Evolutionary conservation across 2,113 vertebrate species (phyloP).

Genomic region (Pontoporia blainvillei): DNA sequence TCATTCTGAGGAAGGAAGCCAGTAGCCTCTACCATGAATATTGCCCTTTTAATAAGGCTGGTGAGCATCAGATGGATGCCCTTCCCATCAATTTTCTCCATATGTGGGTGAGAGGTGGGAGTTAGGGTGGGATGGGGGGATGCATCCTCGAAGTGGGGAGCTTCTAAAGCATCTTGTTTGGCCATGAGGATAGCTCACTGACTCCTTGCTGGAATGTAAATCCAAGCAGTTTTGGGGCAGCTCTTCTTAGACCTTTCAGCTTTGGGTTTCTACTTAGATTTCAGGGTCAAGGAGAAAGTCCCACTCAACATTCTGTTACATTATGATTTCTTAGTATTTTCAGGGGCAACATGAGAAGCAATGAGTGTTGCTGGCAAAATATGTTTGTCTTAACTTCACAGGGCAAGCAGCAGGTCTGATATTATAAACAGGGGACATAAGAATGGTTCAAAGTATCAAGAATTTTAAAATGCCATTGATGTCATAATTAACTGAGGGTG

Average conservation of each 20-base stretch:
- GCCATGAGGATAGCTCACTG: not conserved
- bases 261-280: not conserved
- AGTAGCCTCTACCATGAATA: not conserved
- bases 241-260: not conserved
- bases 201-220: not conserved
- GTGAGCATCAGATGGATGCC: not conserved
- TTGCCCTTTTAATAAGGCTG: not conserved
- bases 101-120: not conserved
- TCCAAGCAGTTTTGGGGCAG: not conserved
- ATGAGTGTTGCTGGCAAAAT: not conserved
- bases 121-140: not conserved
- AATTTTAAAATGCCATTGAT: not conserved
- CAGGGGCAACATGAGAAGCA: not conserved
- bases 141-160: not conserved
- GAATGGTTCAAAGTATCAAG: not conserved
- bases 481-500: not conserved
- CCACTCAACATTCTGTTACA: not conserved
- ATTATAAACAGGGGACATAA: not conserved
- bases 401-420: not conserved
- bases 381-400: not conserved
- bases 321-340: not conserved
- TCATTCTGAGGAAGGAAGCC: not conserved
- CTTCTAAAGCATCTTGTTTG: not conserved
- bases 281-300: not conserved
- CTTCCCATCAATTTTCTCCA: not conserved